A percentile compares a stretch with the other conserved stretches of the same genome.
These are phyloP conservation scores for Pristionchus mayeri DNA, from an alignment of 2,888 invertebrate genomes.

Conservation along the genomic window DNA sequence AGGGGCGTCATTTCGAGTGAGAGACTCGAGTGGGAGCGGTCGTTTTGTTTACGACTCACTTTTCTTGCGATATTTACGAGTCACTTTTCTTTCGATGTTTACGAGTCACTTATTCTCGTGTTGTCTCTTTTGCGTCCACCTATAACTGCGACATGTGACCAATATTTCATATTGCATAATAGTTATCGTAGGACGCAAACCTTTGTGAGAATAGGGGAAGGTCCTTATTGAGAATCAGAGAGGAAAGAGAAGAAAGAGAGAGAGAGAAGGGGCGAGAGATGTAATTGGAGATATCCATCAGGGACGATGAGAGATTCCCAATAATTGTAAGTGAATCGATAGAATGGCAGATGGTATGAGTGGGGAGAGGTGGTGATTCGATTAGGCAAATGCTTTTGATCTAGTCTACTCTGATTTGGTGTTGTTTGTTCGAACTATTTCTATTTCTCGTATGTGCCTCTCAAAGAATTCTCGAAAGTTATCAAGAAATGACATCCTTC, in stretches of 20 bases:
- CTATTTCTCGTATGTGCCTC: no score
- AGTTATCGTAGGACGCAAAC: no score
- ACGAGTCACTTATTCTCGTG: background rate
- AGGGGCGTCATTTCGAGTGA: background rate
- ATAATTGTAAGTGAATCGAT: slow-evolving; percentile 29
- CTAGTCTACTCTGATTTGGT: background rate
- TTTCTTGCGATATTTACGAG: no score
- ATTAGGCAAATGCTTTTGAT: slow-evolving; percentile 16
- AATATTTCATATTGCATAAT: no score
- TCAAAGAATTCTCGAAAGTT: no score
- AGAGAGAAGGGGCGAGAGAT: background rate
- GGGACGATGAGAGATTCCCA: background rate
- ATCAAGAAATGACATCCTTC: background rate
- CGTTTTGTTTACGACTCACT: background rate
- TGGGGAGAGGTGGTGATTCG: slow-evolving; percentile 3
- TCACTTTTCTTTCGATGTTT: background rate
- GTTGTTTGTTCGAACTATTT: no score
- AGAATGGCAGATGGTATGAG: slow-evolving; percentile 39
- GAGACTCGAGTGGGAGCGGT: background rate
- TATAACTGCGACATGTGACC: no score
- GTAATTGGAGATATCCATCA: slow-evolving; percentile 27
- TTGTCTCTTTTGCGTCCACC: background rate
- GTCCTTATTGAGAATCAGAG: slow-evolving; percentile 35
- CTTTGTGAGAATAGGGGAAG: background rate
- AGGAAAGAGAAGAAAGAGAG: background rate